Evolutionary conservation across 2,888 invertebrate genomes (phyloP), one percentile per base, ranked within the genome.

Genomic region (Xestia xanthographa): DNA sequence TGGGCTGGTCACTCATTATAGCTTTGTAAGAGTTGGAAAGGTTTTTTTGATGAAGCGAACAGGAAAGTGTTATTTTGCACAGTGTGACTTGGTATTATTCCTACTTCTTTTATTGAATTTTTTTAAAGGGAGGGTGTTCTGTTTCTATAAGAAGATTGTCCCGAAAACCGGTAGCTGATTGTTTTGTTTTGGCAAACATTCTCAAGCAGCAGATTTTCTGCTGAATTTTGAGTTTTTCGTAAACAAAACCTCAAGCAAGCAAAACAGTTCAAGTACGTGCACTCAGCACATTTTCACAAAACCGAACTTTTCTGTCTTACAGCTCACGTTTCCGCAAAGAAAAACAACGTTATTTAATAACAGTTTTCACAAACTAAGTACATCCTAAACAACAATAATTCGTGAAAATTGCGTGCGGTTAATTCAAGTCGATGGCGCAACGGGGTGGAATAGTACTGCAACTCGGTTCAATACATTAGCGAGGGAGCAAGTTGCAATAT

Each of bases 401-500:
- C 60, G 29, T 34, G 48, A 62, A 65, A 81, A 67, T 74, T 63
- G 75, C 85, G 75, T 82, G 65, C 70, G 11, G 63, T 71, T 85
- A 56, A 82, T 81, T 41, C 63, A 66, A 75, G 56, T 69, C 17
- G 48, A 72, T 72, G 53, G 60, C 50, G 65, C 11, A 68, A 58
- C 56, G 60, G 82, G 6, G 34, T 72, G 45, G 71, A 72, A 72
- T 75, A 85, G 66, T 56, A 82, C 82, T 75, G 71, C 82, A 82
- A 75, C 85, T 82, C 65, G 60, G 60, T 85, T 85, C 75, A 75
- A 85, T 68, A 66, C 75, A 75, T 77, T 71, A 71, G 58, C 71
- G 48, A 34, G 50, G 60, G 22, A 75, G 62, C 66, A 34, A 86
- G 81, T 86, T 84, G 85, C 80, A 75, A 77, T 86, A 75, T 84